Evolutionary conservation across 1,140 invertebrate genomes (phyloP).

Genomic region (Choristoneura fumiferana): DNA sequence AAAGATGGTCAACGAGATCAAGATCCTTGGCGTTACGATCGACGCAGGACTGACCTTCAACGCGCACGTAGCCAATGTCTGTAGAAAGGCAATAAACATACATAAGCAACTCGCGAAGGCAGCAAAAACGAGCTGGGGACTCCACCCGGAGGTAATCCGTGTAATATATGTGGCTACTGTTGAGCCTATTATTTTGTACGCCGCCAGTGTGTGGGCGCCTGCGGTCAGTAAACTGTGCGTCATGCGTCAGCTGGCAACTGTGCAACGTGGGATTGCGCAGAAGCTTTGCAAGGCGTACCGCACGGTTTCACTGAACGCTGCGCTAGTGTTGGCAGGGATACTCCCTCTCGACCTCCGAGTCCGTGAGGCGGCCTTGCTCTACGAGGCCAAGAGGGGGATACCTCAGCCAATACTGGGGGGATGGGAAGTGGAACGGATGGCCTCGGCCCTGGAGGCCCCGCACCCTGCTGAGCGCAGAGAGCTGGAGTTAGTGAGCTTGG

Average conservation of each 20-base stretch:
- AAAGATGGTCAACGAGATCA: not conserved
- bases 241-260: not conserved
- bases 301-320: not conserved
- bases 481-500: slow-evolving; percentile 18
- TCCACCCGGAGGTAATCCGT: not conserved
- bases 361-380: slow-evolving; percentile 26
- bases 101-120: not conserved
- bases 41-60: not conserved
- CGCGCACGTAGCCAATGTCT: not conserved
- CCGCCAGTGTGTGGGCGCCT: not conserved
- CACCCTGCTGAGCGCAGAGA: slow-evolving; percentile 21
- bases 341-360: not conserved
- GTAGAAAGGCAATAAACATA: not conserved
- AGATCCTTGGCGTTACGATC: not conserved
- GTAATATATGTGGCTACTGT: not conserved
- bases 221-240: not conserved
- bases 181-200: not conserved
- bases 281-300: not conserved
- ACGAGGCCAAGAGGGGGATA: slow-evolving; percentile 23
- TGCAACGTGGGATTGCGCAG: not conserved
- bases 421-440: slow-evolving; percentile 19
- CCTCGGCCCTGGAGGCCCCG: not conserved
- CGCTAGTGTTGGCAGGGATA: not conserved
- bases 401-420: slow-evolving; percentile 19
- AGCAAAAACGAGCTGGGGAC: not conserved